Evolutionary conservation across 2,113 vertebrate genomes (phyloP), one percentile per base, ranked within the genome.

Genomic region (Spea multiplicata): DNA sequence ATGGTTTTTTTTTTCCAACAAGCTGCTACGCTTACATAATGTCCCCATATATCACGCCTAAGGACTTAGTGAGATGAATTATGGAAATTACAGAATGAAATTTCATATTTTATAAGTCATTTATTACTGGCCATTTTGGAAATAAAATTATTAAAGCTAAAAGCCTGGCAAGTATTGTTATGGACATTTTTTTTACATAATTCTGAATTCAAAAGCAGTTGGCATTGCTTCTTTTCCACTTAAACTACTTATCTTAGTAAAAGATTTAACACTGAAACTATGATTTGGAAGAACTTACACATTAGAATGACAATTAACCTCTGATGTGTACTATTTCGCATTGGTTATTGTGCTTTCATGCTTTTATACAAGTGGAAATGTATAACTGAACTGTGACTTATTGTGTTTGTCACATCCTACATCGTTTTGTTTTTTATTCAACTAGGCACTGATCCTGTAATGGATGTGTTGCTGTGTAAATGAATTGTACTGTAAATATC

Each of bases 71-170:
- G 44, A 80, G 61, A 80, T 73, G 70, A 80, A 80, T 80, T 73
- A 73, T 80, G 50, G 55, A 80, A 73, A 80, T 79, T 66, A 73
- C 69, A 79, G 57, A 73, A 66, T 79, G 69, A 79, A 66, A 79
- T 79, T 79, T 72, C 62, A 66, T 66, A 79, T 79, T 79, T 72
- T 73, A 79, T 73, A 79, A 79, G 64, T 68, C 77, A 80, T 80
- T 80, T 73, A 67, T 73, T 61, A 67, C 16, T 80, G 70, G 47
- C 62, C 16, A 67, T 80, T 67, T 80, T 73, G 30, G 64, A 80
- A 52, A 49, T 59, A 67, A 73, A 71, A 57, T 68, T 5, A 78
- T 78, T 66, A 66, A 7, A 59, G 66, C 62, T 67, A 44, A 48
- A 73, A 73, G 77, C 52, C 48, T 80, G 76, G 71, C 66, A 80